Conservation (phyloP, 2,888 invertebrate species). For the Ptychoptera albimana region DNA sequence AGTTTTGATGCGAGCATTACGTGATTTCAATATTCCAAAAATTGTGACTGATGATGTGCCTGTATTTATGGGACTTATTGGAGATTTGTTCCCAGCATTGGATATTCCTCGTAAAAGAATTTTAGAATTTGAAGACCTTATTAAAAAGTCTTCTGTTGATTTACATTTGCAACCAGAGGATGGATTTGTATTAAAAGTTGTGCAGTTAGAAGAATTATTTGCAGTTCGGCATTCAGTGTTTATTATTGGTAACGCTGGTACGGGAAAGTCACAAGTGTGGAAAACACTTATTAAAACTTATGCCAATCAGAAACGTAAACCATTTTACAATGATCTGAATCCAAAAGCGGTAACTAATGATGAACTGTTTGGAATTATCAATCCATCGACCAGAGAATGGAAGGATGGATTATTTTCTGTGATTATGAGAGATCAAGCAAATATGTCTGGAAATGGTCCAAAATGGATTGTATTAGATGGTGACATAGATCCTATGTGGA, state of each 20-base stretch:
- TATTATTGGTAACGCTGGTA: conserved; percentile 71
- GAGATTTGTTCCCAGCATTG: conserved; percentile 81
- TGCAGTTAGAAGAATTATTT: conserved; percentile 82
- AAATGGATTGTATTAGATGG: conserved; percentile 95
- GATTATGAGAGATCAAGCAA: conserved; percentile 86
- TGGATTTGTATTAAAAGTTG: conserved; percentile 71
- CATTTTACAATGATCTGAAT: conserved; percentile 77
- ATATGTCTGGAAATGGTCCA: conserved; percentile 66
- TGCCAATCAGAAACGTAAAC: conserved; percentile 62
- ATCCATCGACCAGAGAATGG: conserved; percentile 88
- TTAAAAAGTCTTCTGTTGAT: conserved; percentile 62
- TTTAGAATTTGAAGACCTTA: conserved; percentile 64
- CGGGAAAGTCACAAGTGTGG: conserved; percentile 89
- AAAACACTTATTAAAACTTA: conserved; percentile 76
- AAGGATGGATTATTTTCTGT: conserved; percentile 81
- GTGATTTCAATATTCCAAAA: conserved; percentile 91
- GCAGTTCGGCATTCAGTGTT: conserved; percentile 91
- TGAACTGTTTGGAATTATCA: conserved; percentile 87
- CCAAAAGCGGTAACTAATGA: conserved; percentile 94
- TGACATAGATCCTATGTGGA: conserved; percentile 98
- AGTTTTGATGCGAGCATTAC: conserved; percentile 80
- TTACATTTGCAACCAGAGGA: conserved; percentile 81
- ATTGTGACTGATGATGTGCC: conserved; percentile 84
- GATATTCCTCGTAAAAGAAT: conserved; percentile 83
- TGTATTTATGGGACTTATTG: conserved; percentile 87